These are phyloP conservation scores for Oreortyx pictus DNA, from an alignment of 2,797 vertebrate species.

Conservation along the genomic window DNA sequence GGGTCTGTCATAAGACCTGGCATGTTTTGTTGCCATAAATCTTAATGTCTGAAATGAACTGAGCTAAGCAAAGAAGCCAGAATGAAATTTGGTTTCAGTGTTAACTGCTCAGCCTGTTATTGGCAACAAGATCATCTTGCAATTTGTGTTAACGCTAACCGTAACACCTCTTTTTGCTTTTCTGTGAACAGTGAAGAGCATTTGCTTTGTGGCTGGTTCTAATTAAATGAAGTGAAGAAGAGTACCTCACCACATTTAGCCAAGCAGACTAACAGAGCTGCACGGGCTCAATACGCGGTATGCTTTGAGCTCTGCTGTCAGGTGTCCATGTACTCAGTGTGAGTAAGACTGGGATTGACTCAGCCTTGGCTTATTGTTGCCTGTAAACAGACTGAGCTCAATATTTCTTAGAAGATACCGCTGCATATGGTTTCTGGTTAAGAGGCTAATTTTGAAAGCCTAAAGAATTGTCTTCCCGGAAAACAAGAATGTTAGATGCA, in stretches of 20 bases:
- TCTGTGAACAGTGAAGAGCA: neutral
- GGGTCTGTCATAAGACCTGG: accelerated
- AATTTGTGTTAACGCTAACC: neutral
- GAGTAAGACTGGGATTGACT: neutral
- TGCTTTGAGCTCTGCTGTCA: neutral
- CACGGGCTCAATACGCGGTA: neutral
- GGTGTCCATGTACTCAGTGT: neutral
- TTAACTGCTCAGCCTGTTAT: neutral
- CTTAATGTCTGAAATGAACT: neutral
- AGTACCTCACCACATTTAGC: neutral
- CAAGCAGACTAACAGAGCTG: neutral
- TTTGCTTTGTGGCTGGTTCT: constrained; percentile 2
- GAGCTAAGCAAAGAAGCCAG: neutral
- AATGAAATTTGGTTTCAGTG: constrained; percentile 14
- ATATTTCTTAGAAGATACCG: neutral
- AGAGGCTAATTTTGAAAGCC: constrained; percentile 20
- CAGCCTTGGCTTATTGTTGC: neutral
- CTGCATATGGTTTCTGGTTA: constrained; percentile 38
- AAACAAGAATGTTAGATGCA: constrained; percentile 31
- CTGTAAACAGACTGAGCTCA: neutral
- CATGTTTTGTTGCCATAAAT: neutral
- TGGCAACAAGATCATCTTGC: neutral
- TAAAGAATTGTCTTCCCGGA: constrained; percentile 20
- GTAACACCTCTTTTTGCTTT: neutral
- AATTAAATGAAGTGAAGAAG: neutral